Evolutionary conservation across 2,797 vertebrate genomes (phyloP), one percentile per base, ranked within the genome.

Genomic region (Rhynchonycteris naso): DNA sequence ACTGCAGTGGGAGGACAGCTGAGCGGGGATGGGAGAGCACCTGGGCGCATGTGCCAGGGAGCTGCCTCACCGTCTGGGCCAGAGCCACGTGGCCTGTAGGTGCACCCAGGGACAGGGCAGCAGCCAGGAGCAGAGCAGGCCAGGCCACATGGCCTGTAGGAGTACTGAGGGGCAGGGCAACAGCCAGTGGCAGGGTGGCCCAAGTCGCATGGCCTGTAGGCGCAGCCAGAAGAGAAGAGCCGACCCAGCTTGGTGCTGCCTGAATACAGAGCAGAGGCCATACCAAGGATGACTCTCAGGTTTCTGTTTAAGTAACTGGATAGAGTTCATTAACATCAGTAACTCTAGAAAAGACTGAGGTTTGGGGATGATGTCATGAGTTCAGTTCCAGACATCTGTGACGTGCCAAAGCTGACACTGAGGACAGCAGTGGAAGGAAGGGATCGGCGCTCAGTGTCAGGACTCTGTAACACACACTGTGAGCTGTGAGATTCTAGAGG

Each of bases 11-110:
- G 61, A n/a, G 6, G 35, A 47, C 28, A 85, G 43, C 43, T 18
- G 58, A 30, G 1, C 19, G 28, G 14, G 8, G 11, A 9, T 18
- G 12, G 50, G 30, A 47, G 50, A 58, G 52, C n/a, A n/a, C 3
- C 13, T 10, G n/a, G 38, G 15, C n/a, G 11, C 33, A 21, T 33
- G 52, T 0, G 4, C 7, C 4, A 38, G 33, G 21, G 21, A 21
- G 52, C 10, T 14, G 30, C 24, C 79, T 26, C 4, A 5, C 16
- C 7, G 11, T 33, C 4, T 56, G 72, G 21, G n/a, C 26, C 5
- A 50, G 54, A 47, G 43, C 43, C 8, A 7, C 43, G 43, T 43
- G 43, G 43, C 43, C 43, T 43, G 43, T 43, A 43, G 43, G 43
- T 43, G 43, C 43, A 43, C 43, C 43, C 43, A 43, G 8, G 43